Base-by-base conservation (phyloP, 2,113 vertebrate species). In the Nansenia antarctica region DNA sequence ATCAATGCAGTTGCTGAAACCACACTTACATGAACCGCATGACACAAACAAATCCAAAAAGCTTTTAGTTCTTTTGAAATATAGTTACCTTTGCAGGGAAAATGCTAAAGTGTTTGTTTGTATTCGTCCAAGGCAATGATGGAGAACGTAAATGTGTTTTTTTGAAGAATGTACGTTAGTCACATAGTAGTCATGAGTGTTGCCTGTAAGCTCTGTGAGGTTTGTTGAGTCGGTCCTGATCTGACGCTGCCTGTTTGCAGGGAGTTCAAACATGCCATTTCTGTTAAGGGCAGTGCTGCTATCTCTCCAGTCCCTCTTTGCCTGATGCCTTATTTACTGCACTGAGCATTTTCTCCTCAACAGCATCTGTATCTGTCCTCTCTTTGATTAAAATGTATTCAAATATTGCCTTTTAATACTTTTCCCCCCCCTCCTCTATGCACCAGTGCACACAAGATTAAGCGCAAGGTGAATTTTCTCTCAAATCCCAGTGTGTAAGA, bases 401-500 rank as follows among this genome's bases (percentile, higher is more conserved):
- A 83, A 90, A 73, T 80, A 91, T 92, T 94, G 91, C 88, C 91
- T 93, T 93, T 93, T 93, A 94, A 94, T 94, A 92, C 92, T 89
- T 90, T 91, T 88, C 83, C 85, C 90, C 82, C 27, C 52, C 62
- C 27, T 34, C 39, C 18, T 88, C 79, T 90, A 88, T 92, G 93
- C 89, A 92, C 86, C 90, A 91, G 77, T 93, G 90, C 92, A 83
- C 92, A 80, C 90, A 74, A 86, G 86, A 91, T 94, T 93, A 86
- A 93, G 86, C 86, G 89, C 93, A 91, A 94, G 93, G 93, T 93
- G 92, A 92, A 91, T 93, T 94, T 92, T 91, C 65, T 67, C 87
- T 82, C 84, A 95, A 95, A 95, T 94, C 94, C 93, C 89, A 87
- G 91, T 91, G 92, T 94, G 94, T 92, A 90, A 91, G 91, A 91